Base-by-base conservation (phyloP, 2,797 vertebrate genomes). In the Pangasius mekongensis region DNA sequence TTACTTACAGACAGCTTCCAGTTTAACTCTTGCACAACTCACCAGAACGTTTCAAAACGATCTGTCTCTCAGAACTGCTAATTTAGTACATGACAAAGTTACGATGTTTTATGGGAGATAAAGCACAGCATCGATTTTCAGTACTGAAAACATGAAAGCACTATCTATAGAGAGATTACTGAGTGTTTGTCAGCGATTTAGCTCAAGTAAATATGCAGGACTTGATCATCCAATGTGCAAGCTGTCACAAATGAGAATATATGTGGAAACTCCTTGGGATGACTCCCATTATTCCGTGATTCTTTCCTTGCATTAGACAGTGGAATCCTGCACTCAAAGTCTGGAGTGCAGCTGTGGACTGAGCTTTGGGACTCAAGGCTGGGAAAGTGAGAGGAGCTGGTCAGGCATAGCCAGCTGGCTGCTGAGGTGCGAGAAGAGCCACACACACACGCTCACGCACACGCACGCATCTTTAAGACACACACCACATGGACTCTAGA, bases 291-390 rank as follows among this genome's bases (percentile, higher is more conserved):
- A 81, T 47, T 85, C 69, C 66, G 54, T 39, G 58, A 82, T 77
- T 39, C 8, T 91, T 85, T 8, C 86, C 89, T 85, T 87, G 22
- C 76, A 87, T 30, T 27, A 64, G 82, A 1, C 47, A 84, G 89
- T 52, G 67, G 24, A 85, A 92, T 89, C 81, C 69, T 87, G 84
- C 66, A 88, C 64, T 85, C 67, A 85, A 71, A 86, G 82, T n/a
- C 74, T 87, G 86, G 64, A 73, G 67, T 77, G 66, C 91, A 92
- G 90, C 90, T 93, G 77, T 90, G 60, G 64, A 87, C 74, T 24
- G 54, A 83, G 66, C 52, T 69, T 6, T 87, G 87, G 87, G 73
- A 43, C 73, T 78, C 87, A 78, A 71, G 64, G 86, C 87, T 89
- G 89, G 90, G 85, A 88, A 89, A 84, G 83, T 78, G 43, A 86